Evolutionary conservation across 1,140 invertebrate species (phyloP).

Genomic region (Oscheius sp.): DNA sequence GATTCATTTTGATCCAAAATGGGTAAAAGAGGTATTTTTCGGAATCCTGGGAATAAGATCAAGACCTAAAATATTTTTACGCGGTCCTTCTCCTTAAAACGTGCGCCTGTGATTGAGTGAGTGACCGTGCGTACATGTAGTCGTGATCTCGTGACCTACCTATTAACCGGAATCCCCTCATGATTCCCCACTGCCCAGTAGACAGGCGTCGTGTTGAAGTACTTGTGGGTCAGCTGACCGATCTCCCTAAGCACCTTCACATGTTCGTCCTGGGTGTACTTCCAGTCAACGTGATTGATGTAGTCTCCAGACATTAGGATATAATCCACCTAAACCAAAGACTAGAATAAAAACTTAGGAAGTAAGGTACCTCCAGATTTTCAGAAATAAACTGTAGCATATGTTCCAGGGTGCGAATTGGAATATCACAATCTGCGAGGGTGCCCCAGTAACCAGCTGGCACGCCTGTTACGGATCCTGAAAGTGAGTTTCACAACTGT

Average conservation of each 20-base stretch:
- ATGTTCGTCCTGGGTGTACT: conserved; percentile 52
- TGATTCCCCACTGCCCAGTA: conserved; percentile 60
- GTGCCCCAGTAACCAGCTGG: conserved; percentile 59
- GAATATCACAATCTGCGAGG: conserved; percentile 51
- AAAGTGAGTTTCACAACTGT: not conserved
- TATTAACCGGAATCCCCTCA: conserved; percentile 59
- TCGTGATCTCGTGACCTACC: conserved; percentile 27
- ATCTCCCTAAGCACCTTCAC: conserved; percentile 35
- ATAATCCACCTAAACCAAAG: conserved; percentile 52
- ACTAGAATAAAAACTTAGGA: conserved; percentile 2
- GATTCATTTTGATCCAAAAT: too few relatives aligned
- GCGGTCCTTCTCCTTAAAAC: not conserved
- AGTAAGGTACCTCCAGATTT: conserved; percentile 41
- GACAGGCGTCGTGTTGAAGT: conserved; percentile 53
- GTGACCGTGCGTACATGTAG: too few relatives aligned
- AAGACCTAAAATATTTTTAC: conserved; percentile 9
- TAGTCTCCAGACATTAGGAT: conserved; percentile 54
- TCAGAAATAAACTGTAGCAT: conserved; percentile 52
- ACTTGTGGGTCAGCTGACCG: conserved; percentile 38
- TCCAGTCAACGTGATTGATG: conserved; percentile 55
- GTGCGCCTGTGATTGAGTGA: not conserved
- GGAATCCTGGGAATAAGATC: too few relatives aligned
- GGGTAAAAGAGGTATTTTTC: too few relatives aligned
- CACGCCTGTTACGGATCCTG: conserved; percentile 3
- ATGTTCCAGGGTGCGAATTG: conserved; percentile 50